Base-by-base conservation (phyloP, 2,888 invertebrate species). In the Philhelius pedissequus region DNA sequence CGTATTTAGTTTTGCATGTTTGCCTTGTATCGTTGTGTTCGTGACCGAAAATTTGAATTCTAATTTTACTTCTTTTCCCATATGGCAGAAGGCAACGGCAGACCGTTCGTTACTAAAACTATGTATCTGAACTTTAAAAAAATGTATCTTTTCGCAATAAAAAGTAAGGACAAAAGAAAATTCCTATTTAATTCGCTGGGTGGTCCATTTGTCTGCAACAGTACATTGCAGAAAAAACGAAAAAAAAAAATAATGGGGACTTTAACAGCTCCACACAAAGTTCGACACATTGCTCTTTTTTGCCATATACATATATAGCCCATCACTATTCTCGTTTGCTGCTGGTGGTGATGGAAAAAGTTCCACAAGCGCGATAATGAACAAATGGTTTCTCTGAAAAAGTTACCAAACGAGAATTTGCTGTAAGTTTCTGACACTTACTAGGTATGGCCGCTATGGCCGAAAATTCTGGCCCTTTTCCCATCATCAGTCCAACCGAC, bases 401-500 rank as follows among this genome's bases (percentile, higher is more conserved):
- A 79, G 69, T 74, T 82, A 32, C 54, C 38, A 40, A 68, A 20
- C 66, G 30, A 69, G 30, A 48, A 13, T 56, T 69, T 77, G 40
- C 8, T 30, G 15, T 30, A 62, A 77, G 74, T 69, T 78, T 18
- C 9, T 35, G 3, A 64, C 20, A 48, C 18, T 1, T 9, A 3
- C 11, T 18, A 13, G 30, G 5, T 40, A 62, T 32, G 32, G 56
- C n/a, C n/a, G n/a, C 32, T 43, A 30, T 7, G 15, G 60, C 11
- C 43, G 13, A 9, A 54, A 48, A 54, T 38, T 45, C 15, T 74
- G 69, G 79, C 70, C 70, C 35, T 8, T 15, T 74, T 62, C 74
- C 83, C 69, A 70, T 74, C 74, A 70, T 74, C 74, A 70, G 56
- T 83, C 74, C n/a, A n/a, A n/a, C n/a, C n/a, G n/a, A n/a, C n/a